Percentiles rank a stretch among this genome's conserved stretches.
Evolutionary conservation across 2,888 invertebrate species (phyloP).

Genomic region (Cancer borealis): DNA sequence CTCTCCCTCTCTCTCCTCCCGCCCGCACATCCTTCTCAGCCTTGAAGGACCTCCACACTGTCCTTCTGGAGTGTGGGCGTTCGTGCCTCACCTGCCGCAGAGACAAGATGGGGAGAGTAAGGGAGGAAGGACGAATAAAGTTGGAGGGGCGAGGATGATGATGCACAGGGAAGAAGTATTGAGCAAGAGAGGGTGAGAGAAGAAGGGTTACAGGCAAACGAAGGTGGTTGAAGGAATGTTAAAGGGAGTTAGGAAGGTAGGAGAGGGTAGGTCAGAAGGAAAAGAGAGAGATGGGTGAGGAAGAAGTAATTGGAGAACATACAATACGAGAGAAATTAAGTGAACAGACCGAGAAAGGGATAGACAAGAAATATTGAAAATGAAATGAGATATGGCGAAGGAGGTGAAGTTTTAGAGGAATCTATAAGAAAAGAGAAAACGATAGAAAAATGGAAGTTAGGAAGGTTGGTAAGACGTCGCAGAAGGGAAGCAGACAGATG

Average conservation of each 20-base stretch:
- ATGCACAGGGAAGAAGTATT: background rate
- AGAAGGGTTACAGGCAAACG: background rate
- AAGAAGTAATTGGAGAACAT: background rate
- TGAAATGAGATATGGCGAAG: background rate
- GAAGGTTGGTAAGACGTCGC: background rate
- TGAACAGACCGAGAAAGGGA: background rate
- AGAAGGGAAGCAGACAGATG: background rate
- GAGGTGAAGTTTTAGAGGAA: background rate
- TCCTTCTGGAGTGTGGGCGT: background rate
- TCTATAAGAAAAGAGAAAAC: background rate
- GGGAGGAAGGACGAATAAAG: background rate
- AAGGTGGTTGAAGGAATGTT: background rate
- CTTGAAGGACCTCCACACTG: background rate
- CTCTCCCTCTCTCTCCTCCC: background rate
- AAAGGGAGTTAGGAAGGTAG: background rate
- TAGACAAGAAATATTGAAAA: background rate
- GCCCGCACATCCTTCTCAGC: background rate
- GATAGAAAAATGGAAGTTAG: background rate
- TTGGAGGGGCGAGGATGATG: background rate
- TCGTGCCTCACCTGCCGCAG: background rate
- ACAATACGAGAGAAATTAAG: background rate
- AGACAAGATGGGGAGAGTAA: background rate
- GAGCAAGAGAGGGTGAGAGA: background rate
- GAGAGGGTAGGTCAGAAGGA: background rate
- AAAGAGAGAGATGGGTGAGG: background rate